Evolutionary conservation across 2,113 vertebrate genomes (phyloP).

Genomic region (Alouatta palliata): DNA sequence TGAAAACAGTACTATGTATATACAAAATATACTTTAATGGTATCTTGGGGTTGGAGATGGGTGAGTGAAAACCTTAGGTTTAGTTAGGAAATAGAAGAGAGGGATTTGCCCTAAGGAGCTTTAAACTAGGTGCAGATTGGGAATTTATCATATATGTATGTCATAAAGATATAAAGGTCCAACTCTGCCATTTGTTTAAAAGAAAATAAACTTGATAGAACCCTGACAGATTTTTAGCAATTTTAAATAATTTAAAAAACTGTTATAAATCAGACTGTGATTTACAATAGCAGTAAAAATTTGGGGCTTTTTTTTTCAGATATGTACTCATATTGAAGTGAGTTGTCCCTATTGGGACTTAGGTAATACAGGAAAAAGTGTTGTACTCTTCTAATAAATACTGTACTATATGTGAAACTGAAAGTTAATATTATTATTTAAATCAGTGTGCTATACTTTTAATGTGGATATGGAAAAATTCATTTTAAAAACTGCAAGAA

Average conservation of each 20-base stretch:
- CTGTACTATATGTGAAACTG: neutral
- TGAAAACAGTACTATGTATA: neutral
- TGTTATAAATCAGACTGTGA: neutral
- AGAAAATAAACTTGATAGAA: neutral
- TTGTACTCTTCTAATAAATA: neutral
- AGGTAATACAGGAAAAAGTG: neutral
- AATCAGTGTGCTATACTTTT: neutral
- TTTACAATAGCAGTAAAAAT: conserved; percentile 8
- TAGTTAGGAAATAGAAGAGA: neutral
- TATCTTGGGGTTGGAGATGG: neutral
- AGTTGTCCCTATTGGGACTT: neutral
- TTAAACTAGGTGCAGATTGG: neutral
- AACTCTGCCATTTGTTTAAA: neutral
- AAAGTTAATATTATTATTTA: conserved; percentile 27
- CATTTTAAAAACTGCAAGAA: conserved; percentile 22
- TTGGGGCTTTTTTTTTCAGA: neutral
- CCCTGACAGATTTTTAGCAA: neutral
- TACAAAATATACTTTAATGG: conserved; percentile 14
- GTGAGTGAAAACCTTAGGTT: neutral
- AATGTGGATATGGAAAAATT: neutral
- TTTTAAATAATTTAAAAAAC: neutral
- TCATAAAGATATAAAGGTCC: neutral
- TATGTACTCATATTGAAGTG: conserved; percentile 21
- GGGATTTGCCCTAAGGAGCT: neutral
- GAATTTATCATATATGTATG: neutral